A percentile compares a stretch with the other conserved stretches of the same genome.
These are phyloP conservation scores for Catocala nupta DNA, from an alignment of 2,888 invertebrate species.

Conservation along the genomic window DNA sequence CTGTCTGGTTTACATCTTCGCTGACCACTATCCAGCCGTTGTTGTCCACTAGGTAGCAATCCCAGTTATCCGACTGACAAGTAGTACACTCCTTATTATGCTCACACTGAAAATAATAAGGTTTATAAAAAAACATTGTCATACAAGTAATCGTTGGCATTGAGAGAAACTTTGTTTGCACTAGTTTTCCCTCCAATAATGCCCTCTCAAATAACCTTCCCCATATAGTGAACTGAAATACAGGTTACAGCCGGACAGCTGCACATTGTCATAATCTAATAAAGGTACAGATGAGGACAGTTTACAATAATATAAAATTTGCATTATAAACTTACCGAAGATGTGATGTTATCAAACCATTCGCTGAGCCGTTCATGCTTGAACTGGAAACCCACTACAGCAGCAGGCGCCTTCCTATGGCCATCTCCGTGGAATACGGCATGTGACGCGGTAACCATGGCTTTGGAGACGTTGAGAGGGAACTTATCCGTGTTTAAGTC, in stretches of 20 bases:
- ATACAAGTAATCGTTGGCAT: too few relatives aligned
- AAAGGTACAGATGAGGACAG: too few relatives aligned
- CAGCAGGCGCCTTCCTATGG: constrained; percentile 89
- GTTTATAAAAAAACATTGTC: too few relatives aligned
- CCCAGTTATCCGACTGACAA: constrained; percentile 89
- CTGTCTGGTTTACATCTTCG: constrained; percentile 90
- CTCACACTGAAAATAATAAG: constrained; percentile 73
- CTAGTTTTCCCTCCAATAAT: too few relatives aligned
- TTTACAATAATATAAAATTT: not conserved
- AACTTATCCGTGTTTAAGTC: constrained; percentile 76
- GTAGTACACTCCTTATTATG: constrained; percentile 79
- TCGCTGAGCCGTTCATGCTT: constrained; percentile 92
- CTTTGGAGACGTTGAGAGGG: constrained; percentile 88
- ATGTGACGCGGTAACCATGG: constrained; percentile 94
- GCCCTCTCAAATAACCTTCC: too few relatives aligned
- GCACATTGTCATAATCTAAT: too few relatives aligned
- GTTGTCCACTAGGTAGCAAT: constrained; percentile 95
- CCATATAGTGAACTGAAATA: too few relatives aligned
- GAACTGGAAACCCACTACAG: constrained; percentile 93
- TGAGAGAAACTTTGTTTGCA: too few relatives aligned
- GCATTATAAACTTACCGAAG: constrained; percentile 85
- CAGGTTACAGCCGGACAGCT: too few relatives aligned
- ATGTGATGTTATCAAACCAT: constrained; percentile 93
- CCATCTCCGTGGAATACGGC: constrained; percentile 91
- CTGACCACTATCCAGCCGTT: constrained; percentile 96